Evolutionary conservation across 1,140 invertebrate genomes (phyloP), one percentile per base, ranked within the genome.

Genomic region (Batillaria attramentaria): DNA sequence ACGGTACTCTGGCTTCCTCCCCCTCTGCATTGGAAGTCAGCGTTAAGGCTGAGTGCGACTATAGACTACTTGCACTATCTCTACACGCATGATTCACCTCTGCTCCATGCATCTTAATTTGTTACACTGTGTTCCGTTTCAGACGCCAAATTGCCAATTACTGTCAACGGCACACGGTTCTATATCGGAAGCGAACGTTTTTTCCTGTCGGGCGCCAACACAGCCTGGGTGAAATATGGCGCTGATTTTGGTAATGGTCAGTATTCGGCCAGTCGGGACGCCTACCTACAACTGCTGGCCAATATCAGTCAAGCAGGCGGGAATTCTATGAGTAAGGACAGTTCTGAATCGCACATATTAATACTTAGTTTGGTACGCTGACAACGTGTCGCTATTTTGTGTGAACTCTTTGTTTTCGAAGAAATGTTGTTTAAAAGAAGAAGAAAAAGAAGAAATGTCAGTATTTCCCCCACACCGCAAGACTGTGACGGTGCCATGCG

Each of bases 121-220:
- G 1, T 28, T 3, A 18, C 33, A 8, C n/a, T 10, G 6, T 8
- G 62, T 33, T 13, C 37, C 3, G n/a, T n/a, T 33, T 8, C 68
- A 70, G 41, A 42, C 10, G 4, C n/a, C 20, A 70, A 70, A 42
- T 70, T 70, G 33, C 8, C 68, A 5, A 70, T 77, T 77, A 28
- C 68, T 86, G 54, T 85, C 28, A 72, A 81, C 13, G 84, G 82
- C 0, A 82, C 70, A n/a, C 69, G 86, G 68, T 83, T 91, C 10
- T 84, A 78, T 1, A 88, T 87, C 70, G 86, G 87, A 50, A 87
- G 87, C 18, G 79, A 91, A 31, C 80, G 85, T 35, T 87, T 92
- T 2, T 92, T 92, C 76, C 84, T 92, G 35, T 91, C 88, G 31
- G 91, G 91, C 6, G 84, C 83, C 18, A 92, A 92, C 83, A 86